A percentile compares a stretch with the other conserved stretches of the same genome.
These are phyloP conservation scores for Euphonia xanthogaster DNA, from an alignment of 2,797 vertebrate species.

Conservation along the genomic window DNA sequence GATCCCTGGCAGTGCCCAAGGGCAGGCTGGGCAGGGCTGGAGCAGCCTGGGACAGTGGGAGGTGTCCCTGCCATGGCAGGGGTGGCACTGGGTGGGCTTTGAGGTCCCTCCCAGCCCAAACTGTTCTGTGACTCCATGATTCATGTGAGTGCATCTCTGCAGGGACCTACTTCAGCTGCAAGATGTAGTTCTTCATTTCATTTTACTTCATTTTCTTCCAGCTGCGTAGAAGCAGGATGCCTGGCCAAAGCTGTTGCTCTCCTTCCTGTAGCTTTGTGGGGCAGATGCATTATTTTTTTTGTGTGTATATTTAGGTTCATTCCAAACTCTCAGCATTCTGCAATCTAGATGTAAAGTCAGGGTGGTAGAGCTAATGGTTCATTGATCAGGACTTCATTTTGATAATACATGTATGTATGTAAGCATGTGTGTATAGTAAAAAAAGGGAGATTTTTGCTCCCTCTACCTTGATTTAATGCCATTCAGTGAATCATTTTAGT, in stretches of 20 bases:
- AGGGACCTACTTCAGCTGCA: not conserved
- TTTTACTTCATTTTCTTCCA: not conserved
- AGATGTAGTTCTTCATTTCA: not conserved
- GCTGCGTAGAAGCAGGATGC: not conserved
- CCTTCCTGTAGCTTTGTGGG: not conserved
- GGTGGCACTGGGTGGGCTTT: rapidly evolving
- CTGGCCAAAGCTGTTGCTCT: not conserved
- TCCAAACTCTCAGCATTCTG: not conserved
- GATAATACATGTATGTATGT: not conserved
- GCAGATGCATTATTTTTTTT: not conserved
- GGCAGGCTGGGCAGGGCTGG: rapidly evolving
- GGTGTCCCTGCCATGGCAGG: not conserved
- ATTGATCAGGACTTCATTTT: not conserved
- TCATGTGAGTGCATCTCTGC: not conserved
- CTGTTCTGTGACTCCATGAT: not conserved
- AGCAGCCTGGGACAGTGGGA: rapidly evolving
- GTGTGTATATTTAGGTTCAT: not conserved
- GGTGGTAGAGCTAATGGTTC: not conserved
- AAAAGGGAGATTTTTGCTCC: not conserved
- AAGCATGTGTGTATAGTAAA: not conserved
- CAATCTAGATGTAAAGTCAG: not conserved
- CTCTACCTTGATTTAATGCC: not conserved
- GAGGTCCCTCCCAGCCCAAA: not conserved
- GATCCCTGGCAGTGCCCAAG: not conserved
- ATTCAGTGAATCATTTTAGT: not conserved